Conservation (phyloP, 1,140 invertebrate species). For the Dryas iulia region DNA sequence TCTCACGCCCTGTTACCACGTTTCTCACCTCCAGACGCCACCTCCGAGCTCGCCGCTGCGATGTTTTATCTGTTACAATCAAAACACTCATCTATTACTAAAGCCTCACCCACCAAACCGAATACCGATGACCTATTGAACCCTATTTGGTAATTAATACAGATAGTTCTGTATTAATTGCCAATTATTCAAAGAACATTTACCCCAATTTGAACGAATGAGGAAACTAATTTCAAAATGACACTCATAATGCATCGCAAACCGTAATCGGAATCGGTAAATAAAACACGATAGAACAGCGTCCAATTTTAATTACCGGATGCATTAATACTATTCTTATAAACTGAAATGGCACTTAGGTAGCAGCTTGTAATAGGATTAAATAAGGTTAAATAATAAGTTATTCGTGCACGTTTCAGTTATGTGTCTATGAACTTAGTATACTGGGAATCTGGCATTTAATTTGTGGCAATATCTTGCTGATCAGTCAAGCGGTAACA, state of each 20-base stretch:
- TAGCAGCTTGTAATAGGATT: constrained; percentile 40
- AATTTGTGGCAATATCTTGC: constrained; percentile 63
- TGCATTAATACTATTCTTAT: constrained; percentile 8
- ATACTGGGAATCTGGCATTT: constrained; percentile 78
- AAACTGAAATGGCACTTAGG: constrained; percentile 24
- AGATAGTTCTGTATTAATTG: too few relatives aligned
- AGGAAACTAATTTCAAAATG: background rate
- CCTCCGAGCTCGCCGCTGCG: constrained; percentile 46
- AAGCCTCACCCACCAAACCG: constrained; percentile 54
- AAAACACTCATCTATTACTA: constrained; percentile 53
- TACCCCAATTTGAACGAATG: background rate
- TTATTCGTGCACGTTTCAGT: constrained; percentile 19
- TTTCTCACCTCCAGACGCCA: constrained; percentile 70
- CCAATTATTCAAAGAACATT: background rate
- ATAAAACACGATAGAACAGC: background rate
- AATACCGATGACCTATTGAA: constrained; percentile 47
- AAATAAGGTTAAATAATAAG: constrained; percentile 38
- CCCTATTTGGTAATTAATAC: constrained; percentile 18
- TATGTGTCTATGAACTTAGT: constrained; percentile 52
- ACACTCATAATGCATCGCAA: background rate
- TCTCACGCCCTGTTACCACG: constrained; percentile 74
- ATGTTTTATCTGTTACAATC: constrained; percentile 66
- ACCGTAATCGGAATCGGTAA: background rate
- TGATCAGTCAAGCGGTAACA: constrained; percentile 74
- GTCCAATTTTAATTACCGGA: constrained; percentile 13